Conservation (phyloP, 2,113 vertebrate genomes). For the Oplegnathus fasciatus region DNA sequence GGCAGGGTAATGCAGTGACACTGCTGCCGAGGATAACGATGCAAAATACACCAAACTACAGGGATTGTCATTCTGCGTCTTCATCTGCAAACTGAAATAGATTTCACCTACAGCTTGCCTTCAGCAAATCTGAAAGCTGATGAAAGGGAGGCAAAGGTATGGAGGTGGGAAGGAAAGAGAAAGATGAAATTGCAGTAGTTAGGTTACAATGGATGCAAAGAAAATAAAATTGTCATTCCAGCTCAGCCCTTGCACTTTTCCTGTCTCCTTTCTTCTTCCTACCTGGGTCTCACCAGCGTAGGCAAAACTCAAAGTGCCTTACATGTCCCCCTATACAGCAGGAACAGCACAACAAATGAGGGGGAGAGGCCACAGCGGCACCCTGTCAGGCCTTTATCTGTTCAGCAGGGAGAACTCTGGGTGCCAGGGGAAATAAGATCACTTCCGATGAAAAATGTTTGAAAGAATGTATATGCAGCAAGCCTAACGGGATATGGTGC, state of each 20-base stretch:
- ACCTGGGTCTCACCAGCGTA: background rate
- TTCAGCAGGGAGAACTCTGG: constrained; percentile 24
- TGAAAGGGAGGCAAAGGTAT: constrained; percentile 31
- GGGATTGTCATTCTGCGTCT: constrained; percentile 24
- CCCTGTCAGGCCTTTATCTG: constrained; percentile 51
- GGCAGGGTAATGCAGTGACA: background rate
- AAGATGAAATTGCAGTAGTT: constrained; percentile 19
- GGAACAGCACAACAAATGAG: constrained; percentile 37
- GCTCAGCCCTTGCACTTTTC: constrained; percentile 1
- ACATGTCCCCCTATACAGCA: constrained; percentile 35
- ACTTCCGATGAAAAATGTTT: constrained; percentile 40
- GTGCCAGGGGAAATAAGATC: constrained; percentile 58
- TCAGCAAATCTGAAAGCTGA: constrained; percentile 53
- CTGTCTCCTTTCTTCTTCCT: background rate
- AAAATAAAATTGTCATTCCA: constrained; percentile 37
- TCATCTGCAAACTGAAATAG: constrained; percentile 60
- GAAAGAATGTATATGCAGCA: constrained; percentile 32
- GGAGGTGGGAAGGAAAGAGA: background rate
- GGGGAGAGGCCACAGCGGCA: constrained; percentile 17
- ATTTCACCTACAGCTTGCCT: constrained; percentile 58
- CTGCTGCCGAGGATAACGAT: constrained; percentile 8
- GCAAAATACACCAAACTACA: constrained; percentile 28
- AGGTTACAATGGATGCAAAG: constrained; percentile 19
- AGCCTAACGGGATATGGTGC: constrained; percentile 41
- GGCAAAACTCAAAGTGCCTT: constrained; percentile 42